Evolutionary conservation across 2,888 invertebrate genomes (phyloP).

Genomic region (Trilocha varians): DNA sequence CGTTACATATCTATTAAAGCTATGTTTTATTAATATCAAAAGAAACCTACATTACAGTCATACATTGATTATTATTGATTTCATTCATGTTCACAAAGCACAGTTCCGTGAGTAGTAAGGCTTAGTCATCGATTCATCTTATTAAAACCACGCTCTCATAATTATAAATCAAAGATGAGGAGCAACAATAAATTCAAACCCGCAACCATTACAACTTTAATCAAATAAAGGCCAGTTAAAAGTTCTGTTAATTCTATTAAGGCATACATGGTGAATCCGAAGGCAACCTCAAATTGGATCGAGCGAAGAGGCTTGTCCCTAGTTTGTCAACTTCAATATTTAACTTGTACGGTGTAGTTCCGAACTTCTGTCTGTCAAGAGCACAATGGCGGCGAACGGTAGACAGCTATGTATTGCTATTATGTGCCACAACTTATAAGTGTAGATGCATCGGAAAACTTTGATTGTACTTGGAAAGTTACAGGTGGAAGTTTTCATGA

Average conservation of each 20-base stretch:
- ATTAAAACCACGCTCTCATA: constrained; percentile 21
- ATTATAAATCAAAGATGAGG: constrained; percentile 19
- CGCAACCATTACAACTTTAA: constrained; percentile 2
- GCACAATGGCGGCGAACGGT: constrained; percentile 36
- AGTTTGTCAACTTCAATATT: constrained; percentile 61
- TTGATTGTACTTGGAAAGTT: constrained; percentile 3
- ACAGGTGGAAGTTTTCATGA: background rate
- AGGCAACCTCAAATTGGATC: constrained; percentile 34
- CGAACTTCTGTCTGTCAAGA: constrained; percentile 39
- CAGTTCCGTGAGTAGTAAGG: constrained; percentile 13
- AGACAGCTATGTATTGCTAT: constrained; percentile 25
- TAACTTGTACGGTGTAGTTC: constrained; percentile 47
- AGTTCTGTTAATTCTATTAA: constrained; percentile 28
- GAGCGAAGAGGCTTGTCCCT: constrained; percentile 29
- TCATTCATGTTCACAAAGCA: background rate
- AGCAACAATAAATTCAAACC: constrained; percentile 15
- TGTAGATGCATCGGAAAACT: constrained; percentile 19
- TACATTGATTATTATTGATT: too few relatives aligned
- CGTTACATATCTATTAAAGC: too few relatives aligned
- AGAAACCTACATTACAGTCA: too few relatives aligned
- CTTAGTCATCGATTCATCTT: constrained; percentile 26
- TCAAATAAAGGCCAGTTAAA: constrained; percentile 17
- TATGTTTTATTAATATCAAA: too few relatives aligned
- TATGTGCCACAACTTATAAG: constrained; percentile 20
- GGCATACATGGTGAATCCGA: constrained; percentile 23